Conservation (phyloP, 1,140 invertebrate species). For the Nasonia longicornis region DNA sequence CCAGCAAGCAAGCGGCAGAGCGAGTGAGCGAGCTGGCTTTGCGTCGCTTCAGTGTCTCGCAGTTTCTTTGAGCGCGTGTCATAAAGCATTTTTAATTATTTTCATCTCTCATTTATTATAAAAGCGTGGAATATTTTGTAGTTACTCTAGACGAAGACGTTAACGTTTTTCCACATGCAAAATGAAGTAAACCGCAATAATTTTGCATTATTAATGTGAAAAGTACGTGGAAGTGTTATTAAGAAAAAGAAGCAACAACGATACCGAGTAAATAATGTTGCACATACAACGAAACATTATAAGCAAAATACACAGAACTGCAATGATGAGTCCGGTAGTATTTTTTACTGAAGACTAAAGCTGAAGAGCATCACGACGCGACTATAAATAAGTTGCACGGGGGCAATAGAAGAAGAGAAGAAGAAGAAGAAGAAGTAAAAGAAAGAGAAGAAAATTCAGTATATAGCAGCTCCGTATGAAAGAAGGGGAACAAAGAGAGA, state of each 20-base stretch:
- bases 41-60: background rate
- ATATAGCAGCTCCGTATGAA: background rate
- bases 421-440: background rate
- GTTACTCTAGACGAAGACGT: too few species aligned
- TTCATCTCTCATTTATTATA: constrained; percentile 50
- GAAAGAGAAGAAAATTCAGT: constrained; percentile 7
- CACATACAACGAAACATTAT: background rate
- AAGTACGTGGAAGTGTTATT: too few species aligned
- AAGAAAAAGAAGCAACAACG: background rate
- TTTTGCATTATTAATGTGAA: too few species aligned
- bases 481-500: constrained; percentile 14
- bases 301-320: background rate
- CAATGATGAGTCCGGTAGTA: background rate
- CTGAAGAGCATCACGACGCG: background rate
- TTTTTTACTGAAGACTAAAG: background rate
- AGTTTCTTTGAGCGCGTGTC: constrained; percentile 6
- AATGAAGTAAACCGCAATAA: background rate
- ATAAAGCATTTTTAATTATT: constrained; percentile 52
- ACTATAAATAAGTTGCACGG: background rate
- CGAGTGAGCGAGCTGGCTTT: too few species aligned
- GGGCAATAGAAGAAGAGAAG: background rate
- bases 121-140: too few species aligned
- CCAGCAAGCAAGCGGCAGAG: too few species aligned
- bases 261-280: background rate
- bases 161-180: background rate